phyloP scores from a whole-genome alignment of 2,888 invertebrate species.

The Augiades crinisus region DNA sequence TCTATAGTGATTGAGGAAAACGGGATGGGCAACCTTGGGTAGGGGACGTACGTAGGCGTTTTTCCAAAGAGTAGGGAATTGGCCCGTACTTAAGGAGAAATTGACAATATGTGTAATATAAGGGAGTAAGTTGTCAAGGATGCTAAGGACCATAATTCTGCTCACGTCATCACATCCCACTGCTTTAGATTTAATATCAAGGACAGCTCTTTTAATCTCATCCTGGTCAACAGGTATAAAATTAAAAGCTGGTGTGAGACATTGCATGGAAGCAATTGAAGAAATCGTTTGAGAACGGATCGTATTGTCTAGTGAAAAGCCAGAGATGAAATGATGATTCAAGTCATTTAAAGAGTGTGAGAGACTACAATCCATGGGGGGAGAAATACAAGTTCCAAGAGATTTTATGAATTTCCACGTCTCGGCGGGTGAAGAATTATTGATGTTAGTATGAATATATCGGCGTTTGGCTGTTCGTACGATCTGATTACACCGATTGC shows the following conservation, averaged over 20 bases:
- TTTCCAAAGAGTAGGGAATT: conserved; percentile 12
- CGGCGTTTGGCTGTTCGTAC: not conserved
- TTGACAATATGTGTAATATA: conserved; percentile 11
- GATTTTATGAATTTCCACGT: not conserved
- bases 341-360: too few relatives aligned
- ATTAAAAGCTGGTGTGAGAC: not conserved
- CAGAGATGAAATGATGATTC: too few relatives aligned
- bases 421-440: not conserved
- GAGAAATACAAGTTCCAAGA: too few relatives aligned
- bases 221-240: not conserved
- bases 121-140: too few relatives aligned
- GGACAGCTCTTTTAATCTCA: not conserved
- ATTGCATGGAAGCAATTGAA: too few relatives aligned
- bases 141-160: too few relatives aligned
- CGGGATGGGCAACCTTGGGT: conserved; percentile 8
- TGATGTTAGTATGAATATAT: not conserved
- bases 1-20: not conserved
- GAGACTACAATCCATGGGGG: too few relatives aligned
- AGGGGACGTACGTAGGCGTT: conserved; percentile 15
- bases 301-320: too few relatives aligned
- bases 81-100: not conserved
- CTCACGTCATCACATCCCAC: not conserved
- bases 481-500: not conserved
- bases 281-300: too few relatives aligned
- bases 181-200: not conserved